Evolutionary conservation across 2,797 vertebrate genomes (phyloP).

Genomic region (Chromobotia macracanthus): DNA sequence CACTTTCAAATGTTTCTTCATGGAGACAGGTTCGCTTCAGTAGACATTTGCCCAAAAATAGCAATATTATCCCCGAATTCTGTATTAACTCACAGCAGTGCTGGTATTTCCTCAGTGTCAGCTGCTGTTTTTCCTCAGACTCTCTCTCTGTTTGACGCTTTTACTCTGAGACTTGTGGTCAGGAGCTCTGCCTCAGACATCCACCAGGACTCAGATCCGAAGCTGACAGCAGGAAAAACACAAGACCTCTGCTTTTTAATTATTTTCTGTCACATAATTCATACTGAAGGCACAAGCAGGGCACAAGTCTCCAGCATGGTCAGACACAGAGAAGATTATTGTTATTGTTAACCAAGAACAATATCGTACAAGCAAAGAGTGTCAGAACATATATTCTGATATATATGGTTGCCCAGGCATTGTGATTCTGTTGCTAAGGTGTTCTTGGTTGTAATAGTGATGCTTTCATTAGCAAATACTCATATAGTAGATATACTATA

Average conservation of each 20-base stretch:
- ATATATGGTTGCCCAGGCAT: too few species aligned
- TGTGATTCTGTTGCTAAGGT: too few species aligned
- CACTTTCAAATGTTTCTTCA: slow-evolving; percentile 40
- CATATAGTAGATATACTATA: not conserved
- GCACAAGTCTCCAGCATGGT: not conserved
- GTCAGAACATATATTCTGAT: not conserved
- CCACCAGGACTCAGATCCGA: slow-evolving; percentile 52
- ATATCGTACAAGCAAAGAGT: not conserved
- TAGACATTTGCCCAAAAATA: slow-evolving; percentile 60
- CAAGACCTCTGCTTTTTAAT: slow-evolving; percentile 32
- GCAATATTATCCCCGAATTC: slow-evolving; percentile 57
- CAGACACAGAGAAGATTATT: slow-evolving; percentile 27
- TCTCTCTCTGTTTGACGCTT: slow-evolving; percentile 49
- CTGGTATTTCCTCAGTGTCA: slow-evolving; percentile 62
- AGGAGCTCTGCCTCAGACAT: slow-evolving; percentile 61
- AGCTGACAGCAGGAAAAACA: slow-evolving; percentile 54
- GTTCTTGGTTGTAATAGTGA: too few species aligned
- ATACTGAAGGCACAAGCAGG: slow-evolving; percentile 42
- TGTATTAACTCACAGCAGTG: slow-evolving; percentile 61
- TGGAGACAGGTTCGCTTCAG: slow-evolving; percentile 33
- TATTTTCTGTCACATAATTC: slow-evolving; percentile 38
- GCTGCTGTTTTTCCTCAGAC: slow-evolving; percentile 37
- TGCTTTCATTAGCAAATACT: too few species aligned
- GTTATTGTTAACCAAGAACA: slow-evolving; percentile 9
- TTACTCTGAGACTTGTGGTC: slow-evolving; percentile 59